Base-by-base conservation (phyloP, 2,888 invertebrate genomes). In the Poecilus cupreus region DNA sequence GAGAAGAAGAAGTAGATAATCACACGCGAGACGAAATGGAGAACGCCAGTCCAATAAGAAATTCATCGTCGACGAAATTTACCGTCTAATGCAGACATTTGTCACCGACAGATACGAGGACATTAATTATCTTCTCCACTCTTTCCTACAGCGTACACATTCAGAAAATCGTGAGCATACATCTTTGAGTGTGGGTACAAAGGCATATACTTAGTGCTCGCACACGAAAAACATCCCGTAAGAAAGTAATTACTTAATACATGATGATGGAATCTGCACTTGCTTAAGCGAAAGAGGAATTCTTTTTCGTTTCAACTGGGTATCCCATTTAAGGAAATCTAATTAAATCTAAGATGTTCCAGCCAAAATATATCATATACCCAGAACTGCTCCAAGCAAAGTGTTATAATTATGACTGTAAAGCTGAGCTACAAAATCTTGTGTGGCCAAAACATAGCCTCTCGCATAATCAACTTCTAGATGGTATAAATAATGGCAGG, bases 21-120 rank as follows among this genome's bases (percentile, higher is more conserved):
- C 77, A 77, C 54, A 51, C 76, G 77, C 76, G 77, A 32, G 20
- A 32, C 46, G 78, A 64, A 77, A 77, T 60, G 60, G 60, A 77
- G 46, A n/a, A 60, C 20, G 6, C 60, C 43, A 18, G 13, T 24
- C 72, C 80, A 80, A 80, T 80, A 72, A 80, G 80, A 74, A 80
- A 80, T 80, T 80, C 80, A 80, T 80, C 72, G 74, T 20, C 13
- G 57, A 37, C 20, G 74, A 80, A 79, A 79, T 79, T 79, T 79
- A 79, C 79, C 79, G 79, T 79, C 79, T 79, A 79, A 79, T 79
- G 79, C 79, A 79, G 79, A 79, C 49, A 79, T 79, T 79, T 79
- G 79, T 79, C 79, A 79, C 16, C 68, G 70, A 68, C 79, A 79
- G 68, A 79, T 79, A 51, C 49, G 49, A 51, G 51, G 64, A 79